Percentiles rank a stretch among this genome's conserved stretches.
phyloP scores from a whole-genome alignment of 1,140 invertebrate genomes.

The Tetranychus urticae region DNA sequence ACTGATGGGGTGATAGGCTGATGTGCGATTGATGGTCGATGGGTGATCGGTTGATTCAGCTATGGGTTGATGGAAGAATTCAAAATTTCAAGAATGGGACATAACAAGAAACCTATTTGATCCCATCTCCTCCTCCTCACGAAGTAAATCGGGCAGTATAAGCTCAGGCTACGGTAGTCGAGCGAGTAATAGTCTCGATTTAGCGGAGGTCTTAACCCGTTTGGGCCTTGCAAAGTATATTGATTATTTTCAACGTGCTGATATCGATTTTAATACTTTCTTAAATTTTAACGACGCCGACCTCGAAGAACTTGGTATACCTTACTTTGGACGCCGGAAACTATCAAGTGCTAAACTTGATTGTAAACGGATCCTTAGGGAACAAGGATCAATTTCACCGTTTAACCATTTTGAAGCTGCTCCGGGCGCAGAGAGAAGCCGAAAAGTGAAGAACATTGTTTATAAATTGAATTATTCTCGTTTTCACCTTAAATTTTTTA shows the following conservation, averaged over 20 bases:
- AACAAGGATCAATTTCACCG: not conserved
- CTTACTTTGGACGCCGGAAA: slow-evolving; percentile 63
- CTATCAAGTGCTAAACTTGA: slow-evolving; percentile 48
- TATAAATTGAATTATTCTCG: too few species aligned
- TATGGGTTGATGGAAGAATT: too few species aligned
- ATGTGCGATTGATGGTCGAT: too few species aligned
- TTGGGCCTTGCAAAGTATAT: not conserved
- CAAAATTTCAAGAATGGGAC: too few species aligned
- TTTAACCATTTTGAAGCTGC: not conserved
- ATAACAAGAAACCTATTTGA: too few species aligned
- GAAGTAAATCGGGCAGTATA: not conserved
- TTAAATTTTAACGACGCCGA: slow-evolving; percentile 60
- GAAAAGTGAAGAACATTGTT: slow-evolving; percentile 22
- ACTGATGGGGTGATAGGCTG: too few species aligned
- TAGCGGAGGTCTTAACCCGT: not conserved
- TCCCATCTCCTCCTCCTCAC: not conserved
- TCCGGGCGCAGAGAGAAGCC: slow-evolving; percentile 58
- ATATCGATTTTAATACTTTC: slow-evolving; percentile 62
- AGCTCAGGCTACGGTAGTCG: not conserved
- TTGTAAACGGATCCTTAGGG: not conserved
- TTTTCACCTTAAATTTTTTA: too few species aligned
- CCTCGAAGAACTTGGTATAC: slow-evolving; percentile 57
- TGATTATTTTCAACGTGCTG: not conserved
- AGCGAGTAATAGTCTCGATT: not conserved
- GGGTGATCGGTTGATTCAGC: too few species aligned